These are phyloP conservation scores for Platycheirus albimanus DNA, from an alignment of 2,888 invertebrate species.

Conservation along the genomic window DNA sequence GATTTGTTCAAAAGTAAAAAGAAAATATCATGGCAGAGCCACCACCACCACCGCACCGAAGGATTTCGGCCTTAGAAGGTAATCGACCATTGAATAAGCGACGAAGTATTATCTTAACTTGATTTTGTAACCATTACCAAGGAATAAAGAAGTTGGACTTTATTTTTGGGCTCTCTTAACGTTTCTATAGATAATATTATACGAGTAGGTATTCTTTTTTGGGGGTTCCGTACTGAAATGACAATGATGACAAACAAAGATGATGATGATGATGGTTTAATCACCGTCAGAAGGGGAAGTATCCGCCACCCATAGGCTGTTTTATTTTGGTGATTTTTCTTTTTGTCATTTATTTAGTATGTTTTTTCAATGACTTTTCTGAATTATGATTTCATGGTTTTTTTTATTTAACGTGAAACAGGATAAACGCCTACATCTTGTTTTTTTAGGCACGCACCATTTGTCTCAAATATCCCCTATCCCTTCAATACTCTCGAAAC, in stretches of 20 bases:
- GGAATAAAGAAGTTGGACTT: background rate
- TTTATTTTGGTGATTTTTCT: constrained; percentile 18
- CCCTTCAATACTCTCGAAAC: too few species aligned
- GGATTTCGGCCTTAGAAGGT: constrained; percentile 39
- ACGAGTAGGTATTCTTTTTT: too few species aligned
- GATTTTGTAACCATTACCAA: background rate
- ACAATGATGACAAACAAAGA: background rate
- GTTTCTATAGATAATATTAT: too few species aligned
- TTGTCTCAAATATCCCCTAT: too few species aligned
- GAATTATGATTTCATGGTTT: background rate
- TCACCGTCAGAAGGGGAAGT: constrained; percentile 54
- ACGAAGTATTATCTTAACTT: constrained; percentile 12
- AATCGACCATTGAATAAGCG: constrained; percentile 58
- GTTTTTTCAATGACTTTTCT: too few species aligned
- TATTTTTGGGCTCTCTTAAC: background rate
- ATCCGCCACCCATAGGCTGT: constrained; percentile 37
- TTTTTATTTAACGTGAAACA: background rate
- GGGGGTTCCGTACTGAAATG: too few species aligned
- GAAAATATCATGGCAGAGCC: constrained; percentile 59
- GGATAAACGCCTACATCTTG: background rate
- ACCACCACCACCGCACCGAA: too few species aligned
- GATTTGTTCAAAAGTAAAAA: constrained; percentile 48
- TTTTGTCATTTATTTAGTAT: background rate
- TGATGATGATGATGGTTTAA: constrained; percentile 63
- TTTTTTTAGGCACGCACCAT: background rate